Percentiles rank a stretch among this genome's conserved stretches.
These are phyloP conservation scores for Rugalucina vietnamica DNA, from an alignment of 2,888 invertebrate species.

Conservation along the genomic window DNA sequence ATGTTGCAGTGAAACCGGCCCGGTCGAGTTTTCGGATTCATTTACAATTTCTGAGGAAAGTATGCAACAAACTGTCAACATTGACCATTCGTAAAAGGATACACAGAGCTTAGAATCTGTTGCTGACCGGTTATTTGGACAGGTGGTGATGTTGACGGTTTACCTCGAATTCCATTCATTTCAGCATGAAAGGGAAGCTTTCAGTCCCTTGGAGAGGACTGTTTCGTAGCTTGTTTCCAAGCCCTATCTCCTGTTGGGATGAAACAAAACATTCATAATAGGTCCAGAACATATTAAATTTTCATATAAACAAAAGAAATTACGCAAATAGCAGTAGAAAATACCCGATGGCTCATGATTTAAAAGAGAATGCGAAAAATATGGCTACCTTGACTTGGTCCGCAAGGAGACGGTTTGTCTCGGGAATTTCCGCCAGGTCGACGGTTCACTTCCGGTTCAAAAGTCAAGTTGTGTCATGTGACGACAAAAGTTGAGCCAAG, in stretches of 20 bases:
- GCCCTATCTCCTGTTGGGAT: constrained; percentile 79
- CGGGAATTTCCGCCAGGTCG: constrained; percentile 74
- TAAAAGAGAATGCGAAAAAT: constrained; percentile 65
- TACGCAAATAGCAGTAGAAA: constrained; percentile 5
- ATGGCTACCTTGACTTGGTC: constrained; percentile 80
- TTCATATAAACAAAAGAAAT: constrained; percentile 30
- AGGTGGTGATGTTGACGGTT: constrained; percentile 77
- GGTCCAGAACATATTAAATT: constrained; percentile 37
- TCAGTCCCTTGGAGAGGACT: constrained; percentile 78
- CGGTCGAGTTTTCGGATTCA: constrained; percentile 15
- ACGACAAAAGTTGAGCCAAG: no score
- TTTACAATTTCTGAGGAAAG: constrained; percentile 8
- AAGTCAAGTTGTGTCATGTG: constrained; percentile 47
- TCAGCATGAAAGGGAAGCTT: constrained; percentile 76
- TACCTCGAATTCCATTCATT: constrained; percentile 79
- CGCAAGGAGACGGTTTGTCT: constrained; percentile 80
- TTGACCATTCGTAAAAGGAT: constrained; percentile 64
- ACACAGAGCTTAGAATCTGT: constrained; percentile 71
- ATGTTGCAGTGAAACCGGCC: constrained; percentile 57
- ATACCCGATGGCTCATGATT: constrained; percentile 75
- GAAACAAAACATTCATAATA: constrained; percentile 47
- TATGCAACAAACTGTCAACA: constrained; percentile 32
- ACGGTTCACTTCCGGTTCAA: constrained; percentile 68
- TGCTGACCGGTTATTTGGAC: constrained; percentile 72
- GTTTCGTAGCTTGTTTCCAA: constrained; percentile 80